These are phyloP conservation scores for Geodia barretti DNA, from an alignment of 37 sponge, comb jelly and placozoan species.

Conservation along the genomic window DNA sequence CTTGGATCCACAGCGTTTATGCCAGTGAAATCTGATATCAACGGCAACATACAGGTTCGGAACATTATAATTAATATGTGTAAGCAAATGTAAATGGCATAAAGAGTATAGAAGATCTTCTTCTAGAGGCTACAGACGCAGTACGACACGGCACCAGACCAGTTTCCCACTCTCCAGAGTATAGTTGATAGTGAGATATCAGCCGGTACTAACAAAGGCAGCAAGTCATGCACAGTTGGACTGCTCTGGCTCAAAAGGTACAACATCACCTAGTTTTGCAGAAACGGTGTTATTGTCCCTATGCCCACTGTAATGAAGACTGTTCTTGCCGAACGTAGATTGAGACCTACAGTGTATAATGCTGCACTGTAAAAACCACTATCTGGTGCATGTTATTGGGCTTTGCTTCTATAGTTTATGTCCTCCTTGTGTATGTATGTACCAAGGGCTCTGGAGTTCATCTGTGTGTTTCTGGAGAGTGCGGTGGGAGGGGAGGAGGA, in stretches of 20 bases:
- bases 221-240: constrained; percentile 68
- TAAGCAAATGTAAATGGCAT: not conserved
- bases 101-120: not conserved
- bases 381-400: too few species aligned
- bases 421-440: not conserved
- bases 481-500: constrained; percentile 66
- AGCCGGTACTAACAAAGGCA: constrained; percentile 48
- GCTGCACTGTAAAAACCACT: too few species aligned
- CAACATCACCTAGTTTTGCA: not conserved
- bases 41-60: constrained; percentile 70
- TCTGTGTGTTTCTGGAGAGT: constrained; percentile 63
- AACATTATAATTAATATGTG: too few species aligned
- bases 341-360: too few species aligned
- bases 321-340: too few species aligned
- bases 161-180: constrained; percentile 54
- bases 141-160: constrained; percentile 36
- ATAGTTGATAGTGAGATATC: constrained; percentile 81
- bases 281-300: too few species aligned
- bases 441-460: constrained; percentile 77
- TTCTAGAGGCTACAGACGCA: constrained; percentile 60
- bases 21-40: constrained; percentile 83
- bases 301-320: too few species aligned
- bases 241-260: constrained; percentile 89
- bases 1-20: constrained; percentile 67
- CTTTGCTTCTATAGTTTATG: too few species aligned